Evolutionary conservation across 2,113 vertebrate species (phyloP).

Genomic region (Genyomyrus donnyi): DNA sequence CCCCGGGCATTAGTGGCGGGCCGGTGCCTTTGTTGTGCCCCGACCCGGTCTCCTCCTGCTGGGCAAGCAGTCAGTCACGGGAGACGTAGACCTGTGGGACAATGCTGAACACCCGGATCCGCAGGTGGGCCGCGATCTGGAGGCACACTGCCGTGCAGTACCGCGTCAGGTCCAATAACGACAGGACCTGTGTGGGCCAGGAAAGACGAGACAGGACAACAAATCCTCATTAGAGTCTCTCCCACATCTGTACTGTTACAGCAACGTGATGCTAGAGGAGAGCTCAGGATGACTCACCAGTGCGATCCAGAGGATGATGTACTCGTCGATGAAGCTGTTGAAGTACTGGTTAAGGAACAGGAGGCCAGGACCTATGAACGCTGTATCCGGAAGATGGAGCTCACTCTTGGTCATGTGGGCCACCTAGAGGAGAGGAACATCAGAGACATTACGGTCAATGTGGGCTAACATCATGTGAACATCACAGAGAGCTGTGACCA

Average conservation of each 20-base stretch:
- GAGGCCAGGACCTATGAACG: conserved; percentile 87
- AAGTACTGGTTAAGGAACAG: conserved; percentile 97
- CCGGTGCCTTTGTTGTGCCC: conserved; percentile 52
- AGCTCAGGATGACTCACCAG: conserved; percentile 62
- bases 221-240: not conserved
- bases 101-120: conserved; percentile 89
- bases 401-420: conserved; percentile 98
- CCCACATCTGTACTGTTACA: not conserved
- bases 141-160: conserved; percentile 85
- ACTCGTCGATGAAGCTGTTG: conserved; percentile 86
- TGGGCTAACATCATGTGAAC: not conserved
- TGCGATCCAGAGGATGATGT: conserved; percentile 85
- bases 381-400: conserved; percentile 82
- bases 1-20: conserved; percentile 51
- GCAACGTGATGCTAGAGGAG: not conserved
- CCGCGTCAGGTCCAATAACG: conserved; percentile 77
- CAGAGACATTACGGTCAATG: not conserved
- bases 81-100: conserved; percentile 68
- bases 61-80: conserved; percentile 79
- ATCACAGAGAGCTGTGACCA: not conserved
- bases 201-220: conserved; percentile 11
- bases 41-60: conserved; percentile 72
- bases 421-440: conserved; percentile 53
- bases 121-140: conserved; percentile 89
- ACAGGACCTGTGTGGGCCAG: conserved; percentile 68